phyloP scores from a whole-genome alignment of 1,140 invertebrate genomes.

The Drosophila miranda region DNA sequence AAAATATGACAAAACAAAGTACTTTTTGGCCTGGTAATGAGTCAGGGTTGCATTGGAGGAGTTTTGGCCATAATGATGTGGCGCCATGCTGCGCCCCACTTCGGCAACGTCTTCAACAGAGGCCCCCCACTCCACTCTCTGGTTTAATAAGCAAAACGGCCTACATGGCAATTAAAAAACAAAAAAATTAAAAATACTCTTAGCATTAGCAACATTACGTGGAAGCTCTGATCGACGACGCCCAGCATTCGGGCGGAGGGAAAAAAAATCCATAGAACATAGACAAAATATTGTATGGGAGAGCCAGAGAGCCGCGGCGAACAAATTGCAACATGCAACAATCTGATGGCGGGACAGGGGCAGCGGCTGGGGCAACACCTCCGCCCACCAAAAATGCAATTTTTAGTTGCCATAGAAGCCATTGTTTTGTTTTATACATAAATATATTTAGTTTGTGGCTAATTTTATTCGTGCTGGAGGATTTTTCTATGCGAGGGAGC shows the following conservation, averaged over 20 bases:
- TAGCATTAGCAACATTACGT: slow-evolving; percentile 24
- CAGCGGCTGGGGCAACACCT: slow-evolving; percentile 42
- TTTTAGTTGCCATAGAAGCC: slow-evolving; percentile 28
- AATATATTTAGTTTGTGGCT: slow-evolving; percentile 41
- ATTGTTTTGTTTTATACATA: slow-evolving; percentile 61
- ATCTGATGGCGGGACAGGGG: slow-evolving; percentile 5
- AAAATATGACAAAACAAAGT: slow-evolving; percentile 55
- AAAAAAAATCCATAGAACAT: slow-evolving; percentile 43
- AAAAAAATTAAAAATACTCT: slow-evolving; percentile 25
- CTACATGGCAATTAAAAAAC: slow-evolving; percentile 73
- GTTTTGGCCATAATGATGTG: slow-evolving; percentile 57
- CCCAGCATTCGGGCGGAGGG: slow-evolving; percentile 21
- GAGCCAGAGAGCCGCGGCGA: slow-evolving; percentile 39
- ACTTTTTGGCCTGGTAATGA: slow-evolving; percentile 47
- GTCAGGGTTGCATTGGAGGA: slow-evolving; percentile 38
- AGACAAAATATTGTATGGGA: slow-evolving; percentile 30
- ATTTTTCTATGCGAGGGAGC: slow-evolving; percentile 38
- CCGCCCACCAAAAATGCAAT: slow-evolving; percentile 63
- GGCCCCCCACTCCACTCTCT: slow-evolving; percentile 10
- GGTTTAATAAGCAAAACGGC: slow-evolving; percentile 72
- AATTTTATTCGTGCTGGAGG: slow-evolving; percentile 42
- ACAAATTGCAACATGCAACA: slow-evolving; percentile 54
- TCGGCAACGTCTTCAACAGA: slow-evolving; percentile 26
- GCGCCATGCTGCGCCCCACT: slow-evolving; percentile 58
- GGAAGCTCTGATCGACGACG: slow-evolving; percentile 23